Evolutionary conservation across 2,113 vertebrate genomes (phyloP), one percentile per base, ranked within the genome.

Genomic region (Cephalopholis sonnerati): DNA sequence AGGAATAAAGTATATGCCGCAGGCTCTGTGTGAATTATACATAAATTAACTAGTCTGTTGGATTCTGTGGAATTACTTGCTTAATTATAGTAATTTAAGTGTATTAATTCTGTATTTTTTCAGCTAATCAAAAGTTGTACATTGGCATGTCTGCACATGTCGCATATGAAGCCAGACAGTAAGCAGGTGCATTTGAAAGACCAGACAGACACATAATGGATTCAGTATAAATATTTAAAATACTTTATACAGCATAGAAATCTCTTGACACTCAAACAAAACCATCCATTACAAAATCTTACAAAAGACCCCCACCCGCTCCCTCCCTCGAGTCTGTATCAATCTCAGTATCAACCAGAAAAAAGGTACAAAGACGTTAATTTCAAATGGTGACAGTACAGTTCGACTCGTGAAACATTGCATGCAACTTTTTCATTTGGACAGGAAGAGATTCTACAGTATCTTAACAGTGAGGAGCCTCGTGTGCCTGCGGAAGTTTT

Each of bases 201-300:
- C 57, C 78, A 92, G 81, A 82, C 88, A 89, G 88, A 92, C 77
- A 81, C 88, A 83, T 84, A 63, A 84, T 87, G 68, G 69, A 67
- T 92, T 94, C 75, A 79, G 80, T 95, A 95, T 95, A 95, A 95
- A 96, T 95, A 94, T 95, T 94, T 94, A 89, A 96, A 95, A 95
- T 95, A 91, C 87, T 94, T 93, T 93, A 93, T 94, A 96, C 94
- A 95, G 91, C 90, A 93, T 96, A 96, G 91, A 96, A 96, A 95
- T 95, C 94, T 95, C 92, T 94, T 63, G 71, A 91, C 92, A 93
- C 89, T 80, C 89, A 79, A 90, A 88, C 87, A 93, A 94, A 95
- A 86, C 83, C 87, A 62, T 89, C 87, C 82, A 62, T 90, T 95
- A 95, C 82, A 95, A 96, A 96, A 95, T 84, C 91, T 89, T 96